Conservation (phyloP, 2,113 vertebrate genomes). For the Nicator chloris region DNA sequence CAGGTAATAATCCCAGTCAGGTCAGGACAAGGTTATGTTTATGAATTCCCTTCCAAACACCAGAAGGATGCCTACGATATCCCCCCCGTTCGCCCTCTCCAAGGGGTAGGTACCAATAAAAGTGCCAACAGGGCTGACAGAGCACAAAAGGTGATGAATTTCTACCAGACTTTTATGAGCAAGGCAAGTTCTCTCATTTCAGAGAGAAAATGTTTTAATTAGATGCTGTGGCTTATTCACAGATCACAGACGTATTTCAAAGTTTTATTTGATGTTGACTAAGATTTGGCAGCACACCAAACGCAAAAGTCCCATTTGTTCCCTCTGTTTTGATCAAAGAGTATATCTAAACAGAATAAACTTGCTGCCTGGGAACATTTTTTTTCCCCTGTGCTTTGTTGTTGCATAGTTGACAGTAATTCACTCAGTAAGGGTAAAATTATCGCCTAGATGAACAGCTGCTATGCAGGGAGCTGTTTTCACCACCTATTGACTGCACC, state of each 20-base stretch:
- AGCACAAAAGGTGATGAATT: slow-evolving; percentile 16
- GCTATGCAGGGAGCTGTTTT: not conserved
- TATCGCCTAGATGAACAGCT: not conserved
- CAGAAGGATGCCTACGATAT: slow-evolving; percentile 90
- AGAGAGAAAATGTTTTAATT: slow-evolving; percentile 25
- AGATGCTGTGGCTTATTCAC: not conserved
- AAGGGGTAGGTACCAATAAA: slow-evolving; percentile 83
- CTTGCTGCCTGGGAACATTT: not conserved
- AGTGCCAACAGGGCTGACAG: not conserved
- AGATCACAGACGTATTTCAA: slow-evolving; percentile 8
- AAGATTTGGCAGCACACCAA: slow-evolving; percentile 39
- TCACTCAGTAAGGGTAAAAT: slow-evolving; percentile 10
- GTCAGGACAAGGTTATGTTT: slow-evolving; percentile 87
- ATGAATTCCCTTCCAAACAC: slow-evolving; percentile 79
- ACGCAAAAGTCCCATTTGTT: not conserved
- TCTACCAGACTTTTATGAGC: not conserved
- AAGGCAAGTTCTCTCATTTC: slow-evolving; percentile 30
- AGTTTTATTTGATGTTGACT: slow-evolving; percentile 39
- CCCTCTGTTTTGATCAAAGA: slow-evolving; percentile 45
- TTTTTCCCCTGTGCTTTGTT: not conserved
- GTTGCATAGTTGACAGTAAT: slow-evolving; percentile 7
- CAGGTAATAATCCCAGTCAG: slow-evolving; percentile 91
- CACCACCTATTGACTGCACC: not conserved
- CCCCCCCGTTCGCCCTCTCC: slow-evolving; percentile 78
- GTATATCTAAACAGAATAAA: slow-evolving; percentile 21